These are phyloP conservation scores for Micrasema minimum DNA, from an alignment of 1,140 invertebrate species.

Conservation along the genomic window DNA sequence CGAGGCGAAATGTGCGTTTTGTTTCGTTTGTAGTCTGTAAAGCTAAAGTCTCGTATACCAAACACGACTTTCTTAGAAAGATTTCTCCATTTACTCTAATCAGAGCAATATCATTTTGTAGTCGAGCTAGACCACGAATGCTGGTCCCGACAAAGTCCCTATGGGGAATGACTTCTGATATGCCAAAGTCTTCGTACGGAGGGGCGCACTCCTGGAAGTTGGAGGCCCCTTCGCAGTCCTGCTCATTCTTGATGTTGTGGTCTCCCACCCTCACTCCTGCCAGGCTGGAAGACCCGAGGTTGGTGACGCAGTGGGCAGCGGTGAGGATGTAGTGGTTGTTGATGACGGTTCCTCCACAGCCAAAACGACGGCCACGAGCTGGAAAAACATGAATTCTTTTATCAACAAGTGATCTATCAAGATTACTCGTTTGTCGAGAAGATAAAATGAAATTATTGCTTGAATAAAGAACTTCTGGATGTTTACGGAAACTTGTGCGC, in stretches of 20 bases:
- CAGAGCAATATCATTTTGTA: slow-evolving; percentile 71
- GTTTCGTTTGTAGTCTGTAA: too few relatives aligned
- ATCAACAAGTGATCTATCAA: too few relatives aligned
- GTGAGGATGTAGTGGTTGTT: slow-evolving; percentile 75
- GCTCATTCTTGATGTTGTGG: slow-evolving; percentile 62
- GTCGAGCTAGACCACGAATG: slow-evolving; percentile 55
- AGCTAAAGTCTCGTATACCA: too few relatives aligned
- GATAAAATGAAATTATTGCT: too few relatives aligned
- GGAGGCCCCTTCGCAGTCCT: slow-evolving; percentile 69
- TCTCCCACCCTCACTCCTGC: slow-evolving; percentile 72
- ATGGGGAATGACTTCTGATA: slow-evolving; percentile 69
- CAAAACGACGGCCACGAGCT: not conserved
- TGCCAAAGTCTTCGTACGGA: slow-evolving; percentile 68
- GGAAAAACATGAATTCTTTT: not conserved
- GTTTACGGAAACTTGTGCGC: too few relatives aligned
- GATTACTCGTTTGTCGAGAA: too few relatives aligned
- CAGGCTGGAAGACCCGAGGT: slow-evolving; percentile 58
- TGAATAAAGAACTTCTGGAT: too few relatives aligned
- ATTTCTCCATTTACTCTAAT: slow-evolving; percentile 61
- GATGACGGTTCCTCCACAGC: slow-evolving; percentile 73
- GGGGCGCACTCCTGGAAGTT: slow-evolving; percentile 65
- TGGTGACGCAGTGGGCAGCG: slow-evolving; percentile 75
- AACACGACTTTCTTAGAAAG: not conserved
- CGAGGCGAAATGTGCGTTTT: too few relatives aligned
- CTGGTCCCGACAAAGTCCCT: slow-evolving; percentile 60